Evolutionary conservation across 1,140 invertebrate species (phyloP).

Genomic region (Papilio dardanus): DNA sequence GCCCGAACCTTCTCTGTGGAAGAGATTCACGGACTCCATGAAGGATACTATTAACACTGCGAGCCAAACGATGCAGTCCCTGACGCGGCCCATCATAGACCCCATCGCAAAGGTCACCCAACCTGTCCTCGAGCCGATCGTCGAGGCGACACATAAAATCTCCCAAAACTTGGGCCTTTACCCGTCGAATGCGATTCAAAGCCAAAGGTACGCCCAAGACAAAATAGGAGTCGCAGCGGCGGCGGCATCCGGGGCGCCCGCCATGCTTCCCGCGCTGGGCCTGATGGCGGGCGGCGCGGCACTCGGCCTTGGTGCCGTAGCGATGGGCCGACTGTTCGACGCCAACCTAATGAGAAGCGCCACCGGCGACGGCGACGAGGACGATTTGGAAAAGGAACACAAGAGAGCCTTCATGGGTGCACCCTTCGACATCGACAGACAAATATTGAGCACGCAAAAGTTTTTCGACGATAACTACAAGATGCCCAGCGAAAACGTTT

Average conservation of each 20-base stretch:
- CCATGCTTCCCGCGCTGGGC: slow-evolving; percentile 88
- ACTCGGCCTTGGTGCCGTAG: slow-evolving; percentile 89
- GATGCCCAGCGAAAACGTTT: slow-evolving; percentile 80
- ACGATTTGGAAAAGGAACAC: slow-evolving; percentile 82
- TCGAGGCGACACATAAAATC: slow-evolving; percentile 90
- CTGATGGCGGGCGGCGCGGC: slow-evolving; percentile 90
- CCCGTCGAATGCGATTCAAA: slow-evolving; percentile 67
- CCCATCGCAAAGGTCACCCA: slow-evolving; percentile 86
- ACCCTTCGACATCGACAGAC: slow-evolving; percentile 74
- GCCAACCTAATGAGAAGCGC: slow-evolving; percentile 84
- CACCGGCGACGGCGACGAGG: slow-evolving; percentile 65
- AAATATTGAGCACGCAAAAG: slow-evolving; percentile 73
- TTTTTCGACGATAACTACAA: slow-evolving; percentile 79
- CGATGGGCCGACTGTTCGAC: slow-evolving; percentile 88
- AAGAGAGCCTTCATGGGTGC: slow-evolving; percentile 80
- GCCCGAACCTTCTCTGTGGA: slow-evolving; percentile 86
- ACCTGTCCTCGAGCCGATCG: slow-evolving; percentile 88
- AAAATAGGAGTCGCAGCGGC: slow-evolving; percentile 86
- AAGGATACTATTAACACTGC: slow-evolving; percentile 88
- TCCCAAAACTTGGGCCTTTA: slow-evolving; percentile 88
- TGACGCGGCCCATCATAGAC: slow-evolving; percentile 86
- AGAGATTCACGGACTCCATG: slow-evolving; percentile 87
- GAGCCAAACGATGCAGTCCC: slow-evolving; percentile 86
- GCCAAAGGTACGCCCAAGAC: slow-evolving; percentile 84
- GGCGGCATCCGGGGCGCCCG: slow-evolving; percentile 80